A percentile compares a stretch with the other conserved stretches of the same genome.
These are phyloP conservation scores for Volucella inanis DNA, from an alignment of 2,888 invertebrate genomes.

Conservation along the genomic window DNA sequence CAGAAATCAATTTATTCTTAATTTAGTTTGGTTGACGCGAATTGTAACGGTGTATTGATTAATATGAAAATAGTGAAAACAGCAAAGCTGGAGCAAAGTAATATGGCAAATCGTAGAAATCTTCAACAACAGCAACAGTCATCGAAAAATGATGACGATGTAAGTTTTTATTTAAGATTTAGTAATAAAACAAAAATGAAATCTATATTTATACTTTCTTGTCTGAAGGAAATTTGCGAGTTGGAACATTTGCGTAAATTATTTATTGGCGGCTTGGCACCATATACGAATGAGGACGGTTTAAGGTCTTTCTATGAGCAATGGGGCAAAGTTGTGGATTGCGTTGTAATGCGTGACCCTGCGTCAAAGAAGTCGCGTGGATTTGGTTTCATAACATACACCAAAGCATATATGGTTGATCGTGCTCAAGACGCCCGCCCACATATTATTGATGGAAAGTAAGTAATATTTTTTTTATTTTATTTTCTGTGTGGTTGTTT, in stretches of 20 bases:
- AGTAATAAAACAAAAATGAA: background rate
- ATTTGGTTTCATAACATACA: conserved; percentile 99
- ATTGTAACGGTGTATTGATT: too few species aligned
- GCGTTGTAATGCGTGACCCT: conserved; percentile 98
- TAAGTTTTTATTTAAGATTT: conserved; percentile 10
- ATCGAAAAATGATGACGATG: conserved; percentile 33
- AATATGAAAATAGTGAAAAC: too few species aligned
- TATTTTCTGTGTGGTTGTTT: too few species aligned
- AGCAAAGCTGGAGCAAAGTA: too few species aligned
- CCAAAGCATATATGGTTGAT: conserved; percentile 96
- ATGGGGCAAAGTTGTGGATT: conserved; percentile 98
- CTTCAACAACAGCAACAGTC: too few species aligned
- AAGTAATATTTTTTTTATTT: conserved; percentile 79
- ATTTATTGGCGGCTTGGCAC: conserved; percentile 98
- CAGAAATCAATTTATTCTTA: too few species aligned
- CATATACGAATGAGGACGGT: conserved; percentile 95
- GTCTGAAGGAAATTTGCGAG: conserved; percentile 81
- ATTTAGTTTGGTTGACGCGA: too few species aligned
- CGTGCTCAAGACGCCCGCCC: conserved; percentile 95
- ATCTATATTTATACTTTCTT: background rate
- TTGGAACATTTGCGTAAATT: conserved; percentile 93
- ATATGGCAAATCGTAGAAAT: too few species aligned
- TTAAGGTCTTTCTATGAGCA: conserved; percentile 96
- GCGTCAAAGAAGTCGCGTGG: conserved; percentile 96
- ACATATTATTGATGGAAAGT: conserved; percentile 95